A percentile compares a stretch with the other conserved stretches of the same genome.
Evolutionary conservation across 1,140 invertebrate species (phyloP).

Genomic region (Musca domestica): DNA sequence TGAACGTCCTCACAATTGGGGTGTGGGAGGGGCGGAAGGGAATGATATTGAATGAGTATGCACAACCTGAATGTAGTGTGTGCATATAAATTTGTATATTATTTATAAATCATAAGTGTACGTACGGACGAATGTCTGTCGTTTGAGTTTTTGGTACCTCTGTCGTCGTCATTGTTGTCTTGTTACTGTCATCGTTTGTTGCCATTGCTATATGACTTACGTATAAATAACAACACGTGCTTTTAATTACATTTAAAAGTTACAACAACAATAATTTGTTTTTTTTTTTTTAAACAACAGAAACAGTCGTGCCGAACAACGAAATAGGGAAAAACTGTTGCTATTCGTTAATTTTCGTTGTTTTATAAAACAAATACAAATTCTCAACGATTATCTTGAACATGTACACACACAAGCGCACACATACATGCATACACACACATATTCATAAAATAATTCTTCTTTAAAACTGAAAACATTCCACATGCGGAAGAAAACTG

Average conservation of each 20-base stretch:
- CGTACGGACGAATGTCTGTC: not conserved
- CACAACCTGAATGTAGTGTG: too few species aligned
- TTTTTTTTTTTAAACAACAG: not conserved
- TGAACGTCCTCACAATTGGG: too few species aligned
- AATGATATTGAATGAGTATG: too few species aligned
- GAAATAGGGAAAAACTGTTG: not conserved
- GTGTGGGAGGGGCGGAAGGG: too few species aligned
- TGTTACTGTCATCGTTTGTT: not conserved
- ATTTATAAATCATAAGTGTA: conserved; percentile 11
- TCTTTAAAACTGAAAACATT: not conserved
- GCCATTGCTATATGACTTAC: not conserved
- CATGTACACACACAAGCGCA: not conserved
- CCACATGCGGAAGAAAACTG: not conserved
- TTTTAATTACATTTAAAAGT: conserved; percentile 20
- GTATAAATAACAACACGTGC: conserved; percentile 16
- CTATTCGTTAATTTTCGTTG: not conserved
- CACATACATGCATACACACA: too few species aligned
- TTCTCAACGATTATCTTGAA: conserved; percentile 3
- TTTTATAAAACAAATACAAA: not conserved
- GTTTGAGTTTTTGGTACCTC: not conserved
- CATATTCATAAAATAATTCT: too few species aligned
- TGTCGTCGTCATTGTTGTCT: not conserved
- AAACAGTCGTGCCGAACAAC: not conserved
- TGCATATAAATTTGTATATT: not conserved
- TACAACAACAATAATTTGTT: not conserved